phyloP scores from a whole-genome alignment of 1,140 invertebrate species.

The Leptinotarsa texana region DNA sequence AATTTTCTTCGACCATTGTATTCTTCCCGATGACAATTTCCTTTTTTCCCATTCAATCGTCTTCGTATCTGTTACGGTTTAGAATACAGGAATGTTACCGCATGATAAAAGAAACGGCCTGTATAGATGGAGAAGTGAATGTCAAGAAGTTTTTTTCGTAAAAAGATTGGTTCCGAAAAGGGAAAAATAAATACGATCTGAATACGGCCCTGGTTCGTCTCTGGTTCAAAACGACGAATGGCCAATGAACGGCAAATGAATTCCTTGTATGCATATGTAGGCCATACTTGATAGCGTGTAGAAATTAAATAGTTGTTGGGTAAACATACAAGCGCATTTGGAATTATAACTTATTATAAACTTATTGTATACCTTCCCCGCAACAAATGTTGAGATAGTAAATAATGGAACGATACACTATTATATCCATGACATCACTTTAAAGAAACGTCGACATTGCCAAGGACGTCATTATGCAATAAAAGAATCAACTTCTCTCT shows the following conservation, averaged over 20 bases:
- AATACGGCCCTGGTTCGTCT: neutral
- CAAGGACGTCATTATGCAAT: conserved; percentile 7
- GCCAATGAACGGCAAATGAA: neutral
- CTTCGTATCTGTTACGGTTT: too few species aligned
- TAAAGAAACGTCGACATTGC: conserved; percentile 7
- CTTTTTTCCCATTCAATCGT: too few species aligned
- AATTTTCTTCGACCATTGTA: too few species aligned
- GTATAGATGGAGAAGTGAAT: too few species aligned
- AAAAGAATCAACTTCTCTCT: neutral
- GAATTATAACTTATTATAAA: neutral
- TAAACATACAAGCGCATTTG: neutral
- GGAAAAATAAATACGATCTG: neutral
- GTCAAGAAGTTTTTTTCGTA: too few species aligned
- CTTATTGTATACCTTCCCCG: neutral
- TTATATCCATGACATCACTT: conserved; percentile 14
- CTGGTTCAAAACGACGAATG: too few species aligned
- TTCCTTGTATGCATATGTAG: conserved; percentile 1
- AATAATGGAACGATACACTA: neutral
- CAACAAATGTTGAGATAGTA: neutral
- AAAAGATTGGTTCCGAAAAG: too few species aligned
- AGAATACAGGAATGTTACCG: too few species aligned
- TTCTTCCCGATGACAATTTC: too few species aligned
- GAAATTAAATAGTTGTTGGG: neutral
- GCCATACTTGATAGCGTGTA: neutral
- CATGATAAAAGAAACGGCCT: too few species aligned